These are phyloP conservation scores for Gallinago undulata DNA, from an alignment of 2,113 vertebrate species.

Conservation along the genomic window DNA sequence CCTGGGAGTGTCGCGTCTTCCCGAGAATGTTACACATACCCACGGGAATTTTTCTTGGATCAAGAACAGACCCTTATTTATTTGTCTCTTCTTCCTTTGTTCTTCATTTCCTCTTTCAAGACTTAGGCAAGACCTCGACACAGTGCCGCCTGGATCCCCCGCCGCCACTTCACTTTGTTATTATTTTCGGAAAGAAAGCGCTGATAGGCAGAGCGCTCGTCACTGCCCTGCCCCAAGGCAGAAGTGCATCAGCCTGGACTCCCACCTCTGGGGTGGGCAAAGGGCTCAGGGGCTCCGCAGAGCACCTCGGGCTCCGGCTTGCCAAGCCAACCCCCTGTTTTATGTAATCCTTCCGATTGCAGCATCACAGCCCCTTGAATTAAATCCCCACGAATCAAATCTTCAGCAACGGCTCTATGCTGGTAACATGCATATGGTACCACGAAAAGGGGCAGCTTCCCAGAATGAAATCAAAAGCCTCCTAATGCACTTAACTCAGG, in stretches of 20 bases:
- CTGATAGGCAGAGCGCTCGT: not conserved
- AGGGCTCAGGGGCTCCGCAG: not conserved
- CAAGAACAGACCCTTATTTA: slow-evolving; percentile 61
- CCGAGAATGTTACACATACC: not conserved
- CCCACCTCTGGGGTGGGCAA: not conserved
- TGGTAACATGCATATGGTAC: not conserved
- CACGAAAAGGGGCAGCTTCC: slow-evolving; percentile 15
- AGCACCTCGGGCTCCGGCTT: not conserved
- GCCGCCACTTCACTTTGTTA: slow-evolving; percentile 32
- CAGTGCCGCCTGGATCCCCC: not conserved
- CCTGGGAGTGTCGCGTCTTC: not conserved
- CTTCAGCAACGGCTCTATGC: not conserved
- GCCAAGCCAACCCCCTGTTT: not conserved
- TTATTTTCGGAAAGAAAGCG: slow-evolving; percentile 20
- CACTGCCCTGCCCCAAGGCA: not conserved
- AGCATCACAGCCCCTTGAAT: not conserved
- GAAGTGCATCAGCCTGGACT: not conserved
- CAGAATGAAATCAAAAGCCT: slow-evolving; percentile 60
- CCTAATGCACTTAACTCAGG: slow-evolving; percentile 50
- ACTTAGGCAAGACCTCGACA: slow-evolving; percentile 34
- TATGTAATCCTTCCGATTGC: not conserved
- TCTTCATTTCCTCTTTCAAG: slow-evolving; percentile 65
- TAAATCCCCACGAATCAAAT: not conserved
- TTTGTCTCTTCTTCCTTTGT: slow-evolving; percentile 65
- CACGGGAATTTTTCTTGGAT: slow-evolving; percentile 53